Conservation (phyloP, 2,797 vertebrate genomes). For the Periophthalmus magnuspinnatus region DNA sequence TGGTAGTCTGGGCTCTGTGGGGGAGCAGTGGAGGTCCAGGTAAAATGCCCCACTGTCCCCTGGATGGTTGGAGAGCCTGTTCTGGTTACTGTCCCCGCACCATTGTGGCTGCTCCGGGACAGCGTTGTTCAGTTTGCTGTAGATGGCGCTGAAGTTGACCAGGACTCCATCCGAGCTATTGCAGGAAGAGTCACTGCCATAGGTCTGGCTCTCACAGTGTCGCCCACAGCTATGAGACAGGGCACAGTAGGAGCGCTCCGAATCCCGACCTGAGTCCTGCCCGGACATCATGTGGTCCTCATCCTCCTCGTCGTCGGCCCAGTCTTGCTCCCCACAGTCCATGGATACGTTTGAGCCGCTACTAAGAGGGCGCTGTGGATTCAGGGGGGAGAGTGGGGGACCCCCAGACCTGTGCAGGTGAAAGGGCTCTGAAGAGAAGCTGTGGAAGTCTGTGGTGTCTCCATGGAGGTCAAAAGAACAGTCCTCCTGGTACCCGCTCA, state of each 20-base stretch:
- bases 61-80: conserved; percentile 86
- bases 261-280: conserved; percentile 58
- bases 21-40: conserved; percentile 91
- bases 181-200: conserved; percentile 92
- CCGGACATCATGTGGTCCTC: conserved; percentile 75
- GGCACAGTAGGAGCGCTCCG: conserved; percentile 76
- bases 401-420: conserved; percentile 78
- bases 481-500: conserved; percentile 80
- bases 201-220: conserved; percentile 82
- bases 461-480: conserved; percentile 81
- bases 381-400: conserved; percentile 63
- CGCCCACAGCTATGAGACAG: conserved; percentile 39
- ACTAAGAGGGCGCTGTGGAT: conserved; percentile 74
- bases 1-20: conserved; percentile 76
- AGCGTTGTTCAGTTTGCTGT: conserved; percentile 89
- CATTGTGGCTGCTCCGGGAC: conserved; percentile 76
- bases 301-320: conserved; percentile 80
- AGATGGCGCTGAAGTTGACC: conserved; percentile 96
- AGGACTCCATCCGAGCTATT: conserved; percentile 94
- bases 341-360: conserved; percentile 87
- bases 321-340: conserved; percentile 86
- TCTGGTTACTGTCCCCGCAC: conserved; percentile 67
- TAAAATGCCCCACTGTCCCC: conserved; percentile 86
- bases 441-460: conserved; percentile 68
- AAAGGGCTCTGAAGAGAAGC: conserved; percentile 80